phyloP scores from a whole-genome alignment of 2,888 invertebrate genomes.

The Pecten maximus region DNA sequence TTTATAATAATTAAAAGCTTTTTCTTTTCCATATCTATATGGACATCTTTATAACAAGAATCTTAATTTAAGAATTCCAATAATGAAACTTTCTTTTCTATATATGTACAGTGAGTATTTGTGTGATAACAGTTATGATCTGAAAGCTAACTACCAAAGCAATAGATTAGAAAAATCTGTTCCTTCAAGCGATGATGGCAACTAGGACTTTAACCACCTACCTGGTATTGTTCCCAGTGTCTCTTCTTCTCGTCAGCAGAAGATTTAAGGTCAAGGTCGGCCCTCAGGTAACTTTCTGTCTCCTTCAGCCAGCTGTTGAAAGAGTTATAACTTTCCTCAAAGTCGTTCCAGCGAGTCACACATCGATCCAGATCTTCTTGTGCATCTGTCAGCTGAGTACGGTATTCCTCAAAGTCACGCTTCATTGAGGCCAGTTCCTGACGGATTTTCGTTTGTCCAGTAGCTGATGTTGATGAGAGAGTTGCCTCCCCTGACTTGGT shows the following conservation, averaged over 20 bases:
- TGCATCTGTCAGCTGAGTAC: slow-evolving; percentile 73
- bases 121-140: background rate
- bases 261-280: slow-evolving; percentile 90
- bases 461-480: slow-evolving; percentile 75
- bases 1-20: too few species aligned
- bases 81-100: background rate
- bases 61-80: too few species aligned
- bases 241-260: slow-evolving; percentile 95
- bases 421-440: slow-evolving; percentile 76
- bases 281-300: slow-evolving; percentile 91
- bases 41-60: too few species aligned
- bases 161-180: background rate
- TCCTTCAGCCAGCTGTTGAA: slow-evolving; percentile 92
- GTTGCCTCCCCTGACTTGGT: slow-evolving; percentile 76
- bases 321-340: slow-evolving; percentile 92
- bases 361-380: slow-evolving; percentile 87
- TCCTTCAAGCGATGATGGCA: background rate
- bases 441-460: slow-evolving; percentile 78
- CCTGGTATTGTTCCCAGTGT: slow-evolving; percentile 95
- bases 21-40: too few species aligned
- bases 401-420: slow-evolving; percentile 77
- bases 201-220: slow-evolving; percentile 75
- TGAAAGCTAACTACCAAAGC: background rate
- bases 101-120: background rate
- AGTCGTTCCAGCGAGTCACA: slow-evolving; percentile 94